phyloP scores from a whole-genome alignment of 1,140 invertebrate species.

The Scaptomyza pallida region DNA sequence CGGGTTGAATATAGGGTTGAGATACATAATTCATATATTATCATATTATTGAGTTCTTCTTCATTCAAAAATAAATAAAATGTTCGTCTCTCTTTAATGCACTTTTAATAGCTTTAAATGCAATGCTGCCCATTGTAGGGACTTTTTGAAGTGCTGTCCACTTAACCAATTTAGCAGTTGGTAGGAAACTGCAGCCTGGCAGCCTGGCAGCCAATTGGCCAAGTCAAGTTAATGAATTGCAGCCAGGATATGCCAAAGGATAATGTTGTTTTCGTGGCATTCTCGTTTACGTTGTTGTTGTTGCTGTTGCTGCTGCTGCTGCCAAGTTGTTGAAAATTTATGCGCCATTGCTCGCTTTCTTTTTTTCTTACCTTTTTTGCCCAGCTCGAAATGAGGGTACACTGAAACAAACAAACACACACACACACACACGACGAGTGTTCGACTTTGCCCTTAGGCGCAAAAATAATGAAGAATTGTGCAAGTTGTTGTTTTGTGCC shows the following conservation, averaged over 20 bases:
- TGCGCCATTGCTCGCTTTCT: conserved; percentile 35
- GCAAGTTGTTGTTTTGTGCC: conserved; percentile 25
- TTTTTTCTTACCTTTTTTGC: background rate
- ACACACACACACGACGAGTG: background rate
- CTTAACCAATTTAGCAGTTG: conserved; percentile 48
- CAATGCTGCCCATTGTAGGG: conserved; percentile 11
- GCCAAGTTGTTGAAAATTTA: conserved; percentile 57
- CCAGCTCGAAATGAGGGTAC: conserved; percentile 4
- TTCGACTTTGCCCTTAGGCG: conserved; percentile 37
- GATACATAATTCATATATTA: no score
- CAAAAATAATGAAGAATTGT: conserved; percentile 75
- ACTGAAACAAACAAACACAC: conserved; percentile 16
- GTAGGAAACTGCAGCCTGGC: conserved; percentile 7
- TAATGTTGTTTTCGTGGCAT: conserved; percentile 40
- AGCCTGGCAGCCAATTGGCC: conserved; percentile 62
- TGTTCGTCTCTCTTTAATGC: background rate
- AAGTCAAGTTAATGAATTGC: conserved; percentile 74
- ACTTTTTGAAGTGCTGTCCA: conserved; percentile 36
- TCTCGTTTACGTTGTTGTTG: no score
- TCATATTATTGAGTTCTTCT: background rate
- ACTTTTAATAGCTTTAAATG: background rate
- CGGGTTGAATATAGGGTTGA: no score
- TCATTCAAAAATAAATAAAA: background rate
- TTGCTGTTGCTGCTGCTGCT: no score
- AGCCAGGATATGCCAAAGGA: conserved; percentile 51